Evolutionary conservation across 2,888 invertebrate species (phyloP), one percentile per base, ranked within the genome.

Genomic region (Caenorhabditis sp.): DNA sequence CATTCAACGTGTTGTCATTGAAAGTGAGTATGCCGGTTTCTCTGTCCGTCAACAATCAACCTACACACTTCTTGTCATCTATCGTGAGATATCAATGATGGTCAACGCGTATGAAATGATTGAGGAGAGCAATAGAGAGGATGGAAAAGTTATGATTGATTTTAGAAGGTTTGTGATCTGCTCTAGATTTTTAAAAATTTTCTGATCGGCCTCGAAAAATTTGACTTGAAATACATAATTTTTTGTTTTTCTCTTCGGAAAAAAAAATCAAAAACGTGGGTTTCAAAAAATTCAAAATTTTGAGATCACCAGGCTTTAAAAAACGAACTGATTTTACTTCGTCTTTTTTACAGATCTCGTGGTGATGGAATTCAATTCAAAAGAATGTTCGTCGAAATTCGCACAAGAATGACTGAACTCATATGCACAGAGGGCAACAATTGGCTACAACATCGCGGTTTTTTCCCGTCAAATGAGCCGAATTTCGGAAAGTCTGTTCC

Each of bases 41-140:
- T 43, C 31, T 1, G 69, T 76, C 14, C 63, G 64, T 23, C 14
- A 23, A n/a, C 21, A 58, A 37, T 23, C 37, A 4, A 19, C 12
- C 6, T 63, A 31, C 37, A 68, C 68, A 59, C 19, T 74, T 5
- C 31, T 76, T 8, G 69, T 77, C 4, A 69, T 73, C 0, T 64
- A 36, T 43, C 76, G 70, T 36, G 72, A 75, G 8, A 59, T 68
- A 2, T 68, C 74, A 1, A 73, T 94, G 88, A 94, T 94, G 89
- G 92, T 92, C 1, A 92, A 91, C 83, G 89, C 93, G 23, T 90
- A 94, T 66, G 92, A 93, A 78, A 93, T 83, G 70, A 90, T 95
- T n/a, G 95, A 95, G n/a, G n/a, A n/a, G n/a, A n/a, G n/a, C 89
- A 95, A 95, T 89, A 91, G 95, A 37, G 60, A 66, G n/a, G 21